Percentiles rank a stretch among this genome's conserved stretches.
phyloP scores from a whole-genome alignment of 2,888 invertebrate genomes.

The Andrena haemorrhoa region DNA sequence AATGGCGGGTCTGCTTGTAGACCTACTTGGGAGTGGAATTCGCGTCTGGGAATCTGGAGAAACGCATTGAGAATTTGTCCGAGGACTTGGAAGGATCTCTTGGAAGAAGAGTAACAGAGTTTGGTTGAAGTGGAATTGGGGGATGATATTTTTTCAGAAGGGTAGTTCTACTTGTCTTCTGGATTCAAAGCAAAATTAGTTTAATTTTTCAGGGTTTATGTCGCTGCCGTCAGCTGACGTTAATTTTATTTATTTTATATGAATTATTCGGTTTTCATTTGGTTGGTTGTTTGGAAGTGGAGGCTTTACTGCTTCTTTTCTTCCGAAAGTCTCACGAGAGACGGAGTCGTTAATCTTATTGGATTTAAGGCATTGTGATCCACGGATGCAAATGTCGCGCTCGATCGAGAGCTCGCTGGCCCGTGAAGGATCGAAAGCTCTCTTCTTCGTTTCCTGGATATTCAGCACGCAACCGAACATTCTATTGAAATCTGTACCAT shows the following conservation, averaged over 20 bases:
- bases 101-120: background rate
- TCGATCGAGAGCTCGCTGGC: slow-evolving; percentile 58
- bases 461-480: slow-evolving; percentile 33
- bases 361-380: slow-evolving; percentile 64
- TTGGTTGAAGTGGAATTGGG: background rate
- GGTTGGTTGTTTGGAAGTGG: background rate
- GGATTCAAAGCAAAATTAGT: too few species aligned
- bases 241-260: background rate
- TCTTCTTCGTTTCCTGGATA: slow-evolving; percentile 52
- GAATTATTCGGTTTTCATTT: background rate
- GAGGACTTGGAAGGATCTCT: background rate
- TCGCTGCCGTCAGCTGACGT: background rate
- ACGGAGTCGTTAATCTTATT: slow-evolving; percentile 61
- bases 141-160: background rate
- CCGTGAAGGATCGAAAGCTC: slow-evolving; percentile 62
- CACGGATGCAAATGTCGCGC: slow-evolving; percentile 47
- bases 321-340: slow-evolving; percentile 47
- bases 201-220: too few species aligned
- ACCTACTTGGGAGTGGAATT: background rate
- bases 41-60: background rate
- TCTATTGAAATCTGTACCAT: slow-evolving; percentile 29
- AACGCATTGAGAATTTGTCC: background rate
- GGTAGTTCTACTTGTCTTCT: background rate
- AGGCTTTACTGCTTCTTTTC: background rate
- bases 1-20: too few species aligned